Conservation (phyloP, 2,888 invertebrate genomes). For the Cactoblastis cactorum region DNA sequence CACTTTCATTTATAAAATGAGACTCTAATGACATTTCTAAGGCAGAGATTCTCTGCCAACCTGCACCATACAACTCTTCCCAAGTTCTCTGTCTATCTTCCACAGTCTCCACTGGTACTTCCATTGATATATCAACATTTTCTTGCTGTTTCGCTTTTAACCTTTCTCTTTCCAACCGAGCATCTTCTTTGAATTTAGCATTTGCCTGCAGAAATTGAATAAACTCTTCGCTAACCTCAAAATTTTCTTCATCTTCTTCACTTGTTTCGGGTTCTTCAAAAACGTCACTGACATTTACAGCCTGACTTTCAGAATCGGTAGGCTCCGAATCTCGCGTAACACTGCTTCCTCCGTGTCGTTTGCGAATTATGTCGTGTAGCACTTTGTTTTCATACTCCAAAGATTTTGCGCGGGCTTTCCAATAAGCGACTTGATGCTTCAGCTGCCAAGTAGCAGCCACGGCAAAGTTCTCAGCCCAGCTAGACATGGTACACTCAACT, state of each 20-base stretch:
- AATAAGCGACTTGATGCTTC: slow-evolving; percentile 79
- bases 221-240: slow-evolving; percentile 82
- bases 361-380: slow-evolving; percentile 71
- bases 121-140: slow-evolving; percentile 25
- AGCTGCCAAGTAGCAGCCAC: slow-evolving; percentile 70
- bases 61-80: slow-evolving; percentile 81
- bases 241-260: slow-evolving; percentile 32
- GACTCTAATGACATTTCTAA: slow-evolving; percentile 86
- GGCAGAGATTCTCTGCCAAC: slow-evolving; percentile 83
- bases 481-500: slow-evolving; percentile 49
- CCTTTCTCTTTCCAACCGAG: slow-evolving; percentile 44
- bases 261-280: slow-evolving; percentile 37
- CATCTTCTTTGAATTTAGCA: slow-evolving; percentile 72
- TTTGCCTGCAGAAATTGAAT: slow-evolving; percentile 81
- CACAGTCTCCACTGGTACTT: slow-evolving; percentile 32
- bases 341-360: slow-evolving; percentile 25
- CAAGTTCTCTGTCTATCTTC: slow-evolving; percentile 55
- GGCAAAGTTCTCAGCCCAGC: slow-evolving; percentile 62
- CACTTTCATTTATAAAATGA: slow-evolving; percentile 81
- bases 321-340: slow-evolving; percentile 19
- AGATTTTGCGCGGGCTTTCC: slow-evolving; percentile 80
- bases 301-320: slow-evolving; percentile 21
- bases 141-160: slow-evolving; percentile 35
- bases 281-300: slow-evolving; percentile 30
- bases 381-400: slow-evolving; percentile 79